These are phyloP conservation scores for Diarsia brunnea DNA, from an alignment of 2,888 invertebrate species.

Conservation along the genomic window DNA sequence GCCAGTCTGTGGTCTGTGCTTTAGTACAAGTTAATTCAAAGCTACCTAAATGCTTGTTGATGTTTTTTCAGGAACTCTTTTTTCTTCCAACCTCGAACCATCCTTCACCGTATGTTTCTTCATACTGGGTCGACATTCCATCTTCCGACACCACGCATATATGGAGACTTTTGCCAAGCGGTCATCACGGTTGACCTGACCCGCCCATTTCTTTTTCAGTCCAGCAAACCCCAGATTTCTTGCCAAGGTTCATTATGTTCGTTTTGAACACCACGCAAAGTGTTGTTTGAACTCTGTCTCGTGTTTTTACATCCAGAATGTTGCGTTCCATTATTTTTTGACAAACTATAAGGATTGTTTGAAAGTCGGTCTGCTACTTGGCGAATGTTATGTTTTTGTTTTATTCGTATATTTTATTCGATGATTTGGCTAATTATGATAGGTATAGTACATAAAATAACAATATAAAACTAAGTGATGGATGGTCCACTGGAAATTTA, in stretches of 20 bases:
- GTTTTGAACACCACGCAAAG: background rate
- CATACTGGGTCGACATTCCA: background rate
- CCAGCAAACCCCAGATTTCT: background rate
- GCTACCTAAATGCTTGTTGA: too few species aligned
- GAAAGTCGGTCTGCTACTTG: background rate
- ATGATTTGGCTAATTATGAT: conserved; percentile 13
- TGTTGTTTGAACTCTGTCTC: background rate
- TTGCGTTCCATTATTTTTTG: background rate
- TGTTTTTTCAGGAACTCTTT: background rate
- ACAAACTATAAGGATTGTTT: background rate
- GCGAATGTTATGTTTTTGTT: background rate
- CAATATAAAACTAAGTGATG: conserved; percentile 14
- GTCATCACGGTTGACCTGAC: background rate
- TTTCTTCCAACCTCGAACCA: background rate
- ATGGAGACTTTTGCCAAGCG: background rate
- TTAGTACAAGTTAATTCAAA: too few species aligned
- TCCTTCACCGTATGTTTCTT: background rate
- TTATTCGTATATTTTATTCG: background rate
- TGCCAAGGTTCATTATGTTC: background rate
- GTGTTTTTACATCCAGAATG: background rate
- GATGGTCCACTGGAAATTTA: conserved; percentile 10
- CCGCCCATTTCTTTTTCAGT: background rate
- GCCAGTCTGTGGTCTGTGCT: too few species aligned
- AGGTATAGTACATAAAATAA: conserved; percentile 4
- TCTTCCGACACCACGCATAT: background rate